Conservation (phyloP, 2,888 invertebrate species). For the Darwinula stevensoni region DNA sequence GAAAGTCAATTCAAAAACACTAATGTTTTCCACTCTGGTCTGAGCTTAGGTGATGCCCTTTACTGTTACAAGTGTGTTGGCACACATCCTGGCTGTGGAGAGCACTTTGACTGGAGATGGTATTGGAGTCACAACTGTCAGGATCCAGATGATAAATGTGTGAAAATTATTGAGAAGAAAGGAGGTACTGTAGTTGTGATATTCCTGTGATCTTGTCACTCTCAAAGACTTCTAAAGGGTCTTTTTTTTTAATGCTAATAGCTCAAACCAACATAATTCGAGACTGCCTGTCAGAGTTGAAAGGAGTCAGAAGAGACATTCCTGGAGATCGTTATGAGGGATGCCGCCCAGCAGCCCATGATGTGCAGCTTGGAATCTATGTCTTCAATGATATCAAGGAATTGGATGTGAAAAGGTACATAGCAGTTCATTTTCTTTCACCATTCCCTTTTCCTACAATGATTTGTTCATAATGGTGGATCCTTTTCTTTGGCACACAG, state of each 20-base stretch:
- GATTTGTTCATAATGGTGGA: constrained; percentile 14
- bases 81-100: constrained; percentile 60
- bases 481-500: constrained; percentile 18
- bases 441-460: neutral
- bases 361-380: constrained; percentile 48
- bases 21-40: no score
- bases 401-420: constrained; percentile 43
- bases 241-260: no score
- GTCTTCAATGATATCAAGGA: constrained; percentile 62
- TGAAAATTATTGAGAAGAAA: constrained; percentile 56
- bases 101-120: constrained; percentile 49
- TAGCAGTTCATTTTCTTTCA: neutral
- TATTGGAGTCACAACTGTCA: constrained; percentile 51
- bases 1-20: no score
- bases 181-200: no score
- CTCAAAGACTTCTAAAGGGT: no score
- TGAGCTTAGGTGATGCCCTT: constrained; percentile 16
- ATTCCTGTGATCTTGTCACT: no score
- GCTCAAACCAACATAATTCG: constrained; percentile 49
- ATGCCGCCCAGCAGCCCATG: constrained; percentile 45
- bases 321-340: constrained; percentile 78
- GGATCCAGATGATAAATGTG: constrained; percentile 54
- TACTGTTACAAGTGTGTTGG: constrained; percentile 74
- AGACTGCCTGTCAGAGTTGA: constrained; percentile 50
- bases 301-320: constrained; percentile 47